A percentile compares a stretch with the other conserved stretches of the same genome.
Evolutionary conservation across 37 sponge, comb jelly and placozoan species (phyloP).

Genomic region (Oscarella lobularis): DNA sequence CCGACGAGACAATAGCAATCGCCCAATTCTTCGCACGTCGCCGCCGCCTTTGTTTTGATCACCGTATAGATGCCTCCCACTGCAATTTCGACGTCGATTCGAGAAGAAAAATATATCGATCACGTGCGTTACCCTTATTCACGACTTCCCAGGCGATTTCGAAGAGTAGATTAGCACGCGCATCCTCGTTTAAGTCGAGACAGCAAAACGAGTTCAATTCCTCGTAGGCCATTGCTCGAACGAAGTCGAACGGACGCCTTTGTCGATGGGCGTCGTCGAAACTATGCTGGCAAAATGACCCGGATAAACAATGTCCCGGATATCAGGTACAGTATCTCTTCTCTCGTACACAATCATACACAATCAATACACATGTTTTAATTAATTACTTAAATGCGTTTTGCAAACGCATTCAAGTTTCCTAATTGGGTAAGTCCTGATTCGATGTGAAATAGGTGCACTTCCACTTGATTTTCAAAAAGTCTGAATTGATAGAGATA

Average conservation of each 20-base stretch:
- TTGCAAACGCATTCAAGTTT: neutral
- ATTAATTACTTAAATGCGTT: neutral
- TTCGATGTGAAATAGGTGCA: neutral
- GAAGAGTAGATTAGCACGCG: neutral
- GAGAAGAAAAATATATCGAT: neutral
- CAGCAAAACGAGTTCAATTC: neutral
- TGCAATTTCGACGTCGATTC: constrained; percentile 59
- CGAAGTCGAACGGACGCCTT: no score
- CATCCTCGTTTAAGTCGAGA: neutral
- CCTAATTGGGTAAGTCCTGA: neutral
- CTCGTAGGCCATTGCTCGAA: no score
- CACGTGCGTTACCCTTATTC: neutral
- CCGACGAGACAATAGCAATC: constrained; percentile 90
- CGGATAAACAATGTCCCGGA: no score
- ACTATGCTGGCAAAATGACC: no score
- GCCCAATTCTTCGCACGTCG: constrained; percentile 75
- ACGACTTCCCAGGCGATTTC: neutral
- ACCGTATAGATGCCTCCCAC: constrained; percentile 99
- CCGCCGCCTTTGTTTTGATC: constrained; percentile 84
- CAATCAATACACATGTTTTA: neutral
- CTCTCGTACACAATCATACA: no score
- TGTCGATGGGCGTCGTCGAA: no score
- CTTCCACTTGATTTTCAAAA: neutral
- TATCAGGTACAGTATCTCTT: no score
- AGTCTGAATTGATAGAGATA: neutral